A percentile compares a stretch with the other conserved stretches of the same genome.
These are phyloP conservation scores for Aphrocallistes beatrix DNA, from an alignment of 37 sponge, comb jelly and placozoan genomes.

Conservation along the genomic window DNA sequence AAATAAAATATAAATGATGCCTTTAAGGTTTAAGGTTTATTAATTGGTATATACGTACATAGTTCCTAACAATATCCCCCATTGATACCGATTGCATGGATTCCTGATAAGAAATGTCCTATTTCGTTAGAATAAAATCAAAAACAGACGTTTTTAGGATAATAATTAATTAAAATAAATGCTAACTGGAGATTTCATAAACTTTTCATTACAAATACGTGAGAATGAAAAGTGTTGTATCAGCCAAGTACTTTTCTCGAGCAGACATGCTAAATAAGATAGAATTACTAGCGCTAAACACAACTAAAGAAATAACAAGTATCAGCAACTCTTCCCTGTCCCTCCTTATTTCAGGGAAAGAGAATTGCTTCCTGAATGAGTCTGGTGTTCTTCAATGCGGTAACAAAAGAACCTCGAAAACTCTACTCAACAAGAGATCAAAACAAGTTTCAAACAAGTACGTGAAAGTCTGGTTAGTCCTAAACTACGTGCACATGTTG, in stretches of 20 bases:
- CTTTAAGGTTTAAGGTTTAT: no score
- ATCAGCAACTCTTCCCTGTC: background rate
- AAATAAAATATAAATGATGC: no score
- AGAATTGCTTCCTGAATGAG: background rate
- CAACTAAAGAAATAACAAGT: background rate
- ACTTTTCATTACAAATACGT: no score
- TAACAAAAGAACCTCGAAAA: background rate
- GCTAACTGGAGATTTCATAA: no score
- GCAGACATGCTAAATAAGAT: background rate
- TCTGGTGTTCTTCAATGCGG: constrained; percentile 9
- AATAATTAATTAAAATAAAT: no score
- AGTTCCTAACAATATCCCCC: no score
- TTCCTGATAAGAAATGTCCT: no score
- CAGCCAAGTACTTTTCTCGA: background rate
- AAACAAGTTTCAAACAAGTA: constrained; percentile 5
- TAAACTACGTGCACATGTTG: background rate
- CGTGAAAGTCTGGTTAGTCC: background rate
- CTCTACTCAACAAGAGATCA: background rate
- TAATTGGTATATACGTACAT: no score
- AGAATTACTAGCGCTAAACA: background rate
- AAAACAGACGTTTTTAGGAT: no score
- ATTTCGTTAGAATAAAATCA: no score
- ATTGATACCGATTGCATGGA: no score
- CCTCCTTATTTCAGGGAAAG: background rate
- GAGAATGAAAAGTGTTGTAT: background rate